phyloP scores from a whole-genome alignment of 2,113 vertebrate genomes.

The Callocephalon fimbriatum region DNA sequence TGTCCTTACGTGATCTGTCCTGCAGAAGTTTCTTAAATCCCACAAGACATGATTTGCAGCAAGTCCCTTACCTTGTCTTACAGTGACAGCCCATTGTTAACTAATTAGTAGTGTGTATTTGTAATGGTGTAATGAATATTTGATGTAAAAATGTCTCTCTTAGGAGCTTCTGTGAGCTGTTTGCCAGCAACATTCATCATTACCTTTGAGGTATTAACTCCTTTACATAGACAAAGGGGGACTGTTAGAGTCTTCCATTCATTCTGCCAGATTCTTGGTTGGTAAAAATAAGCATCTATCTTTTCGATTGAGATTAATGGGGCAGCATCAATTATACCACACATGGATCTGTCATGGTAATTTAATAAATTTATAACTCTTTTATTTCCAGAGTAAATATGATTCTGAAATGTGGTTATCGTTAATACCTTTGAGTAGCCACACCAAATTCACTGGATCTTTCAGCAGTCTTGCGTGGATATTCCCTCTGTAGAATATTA shows the following conservation, averaged over 20 bases:
- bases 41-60: not conserved
- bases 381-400: not conserved
- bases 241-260: not conserved
- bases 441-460: not conserved
- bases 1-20: not conserved
- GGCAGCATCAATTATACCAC: not conserved
- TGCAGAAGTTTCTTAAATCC: not conserved
- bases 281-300: not conserved
- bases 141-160: not conserved
- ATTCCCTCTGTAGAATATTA: not conserved
- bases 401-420: not conserved
- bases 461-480: not conserved
- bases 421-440: not conserved
- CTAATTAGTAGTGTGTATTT: not conserved
- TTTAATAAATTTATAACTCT: not conserved
- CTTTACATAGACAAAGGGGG: not conserved
- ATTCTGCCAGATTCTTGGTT: not conserved
- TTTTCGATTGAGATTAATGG: not conserved
- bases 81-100: not conserved
- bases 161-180: not conserved
- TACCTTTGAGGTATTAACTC: not conserved
- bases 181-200: not conserved
- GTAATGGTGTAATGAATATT: constrained; percentile 10
- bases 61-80: not conserved
- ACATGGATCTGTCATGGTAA: not conserved